Evolutionary conservation across 2,113 vertebrate genomes (phyloP), one percentile per base, ranked within the genome.

Genomic region (Scatophagus argus): DNA sequence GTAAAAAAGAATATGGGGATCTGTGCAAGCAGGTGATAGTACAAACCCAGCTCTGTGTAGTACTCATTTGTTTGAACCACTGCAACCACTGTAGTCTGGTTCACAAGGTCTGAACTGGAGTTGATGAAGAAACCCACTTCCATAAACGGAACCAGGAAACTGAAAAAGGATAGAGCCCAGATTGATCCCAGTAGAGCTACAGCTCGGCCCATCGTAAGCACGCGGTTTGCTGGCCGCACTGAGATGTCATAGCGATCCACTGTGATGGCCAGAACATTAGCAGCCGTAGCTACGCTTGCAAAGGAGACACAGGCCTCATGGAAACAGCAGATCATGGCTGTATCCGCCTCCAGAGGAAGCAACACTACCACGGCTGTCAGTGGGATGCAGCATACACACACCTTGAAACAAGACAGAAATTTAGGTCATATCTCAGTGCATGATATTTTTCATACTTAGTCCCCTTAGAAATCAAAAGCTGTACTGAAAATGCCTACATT

Each of bases 1-100:
- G 98, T 99, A 89, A 98, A 97, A 86, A 97, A 97, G 87, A 98
- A 99, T 68, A 98, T 98, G 19, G 97, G 98, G 52, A 99, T 98
- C 93, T 99, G 97, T 41, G 97, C 97, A 0, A 98, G 86, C 56
- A 99, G 95, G 83, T 99, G 98, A 56, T 99, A 99, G 88, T 99
- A 98, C 94, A 99, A 95, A 73, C 97, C 97, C 68, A 95, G 91
- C 91, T 97, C 96, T 2, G 95, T 96, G 92, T 96, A 93, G 83
- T 97, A 98, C 80, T 96, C 94, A 0, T 96, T 95, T 46, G 93
- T 91, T 69, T 94, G 95, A 83, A 94, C 93, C 6, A 95, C 96
- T 60, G 96, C 94, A 2, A 95, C 93, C 51, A 95, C 44, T 34
- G 93, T 87, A 8, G 97, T 98, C 90, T 95, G 96, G 72, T 98